Percentiles rank a stretch among this genome's conserved stretches.
phyloP scores from a whole-genome alignment of 2,888 invertebrate genomes.

The Oasisia sp. region DNA sequence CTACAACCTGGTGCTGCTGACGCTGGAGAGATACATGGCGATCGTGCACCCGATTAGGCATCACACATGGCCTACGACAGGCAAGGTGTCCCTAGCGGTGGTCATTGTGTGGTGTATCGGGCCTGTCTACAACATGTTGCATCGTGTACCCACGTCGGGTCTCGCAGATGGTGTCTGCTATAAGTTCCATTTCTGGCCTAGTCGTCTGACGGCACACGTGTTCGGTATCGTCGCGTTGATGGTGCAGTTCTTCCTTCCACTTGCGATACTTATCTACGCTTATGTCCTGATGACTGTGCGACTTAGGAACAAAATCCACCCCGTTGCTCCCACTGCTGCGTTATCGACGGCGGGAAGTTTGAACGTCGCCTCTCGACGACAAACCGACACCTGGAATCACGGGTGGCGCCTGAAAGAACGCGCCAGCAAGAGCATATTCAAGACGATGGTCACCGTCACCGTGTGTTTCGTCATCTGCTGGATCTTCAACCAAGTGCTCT shows the following conservation, averaged over 20 bases:
- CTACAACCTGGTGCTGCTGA: neutral
- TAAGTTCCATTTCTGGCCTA: neutral
- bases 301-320: neutral
- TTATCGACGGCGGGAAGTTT: neutral
- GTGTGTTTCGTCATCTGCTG: neutral
- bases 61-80: neutral
- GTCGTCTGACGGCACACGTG: neutral
- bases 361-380: neutral
- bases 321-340: neutral
- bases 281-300: neutral
- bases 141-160: neutral
- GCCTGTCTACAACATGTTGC: neutral
- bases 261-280: neutral
- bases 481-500: conserved; percentile 17
- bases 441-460: neutral
- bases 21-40: neutral
- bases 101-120: neutral
- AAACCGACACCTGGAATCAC: neutral
- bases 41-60: neutral
- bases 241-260: neutral
- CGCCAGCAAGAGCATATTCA: conserved; percentile 4
- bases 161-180: neutral
- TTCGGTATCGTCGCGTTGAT: neutral
- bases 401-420: neutral
- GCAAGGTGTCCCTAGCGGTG: neutral